These are phyloP conservation scores for Sturmia bella DNA, from an alignment of 2,888 invertebrate genomes.

Conservation along the genomic window DNA sequence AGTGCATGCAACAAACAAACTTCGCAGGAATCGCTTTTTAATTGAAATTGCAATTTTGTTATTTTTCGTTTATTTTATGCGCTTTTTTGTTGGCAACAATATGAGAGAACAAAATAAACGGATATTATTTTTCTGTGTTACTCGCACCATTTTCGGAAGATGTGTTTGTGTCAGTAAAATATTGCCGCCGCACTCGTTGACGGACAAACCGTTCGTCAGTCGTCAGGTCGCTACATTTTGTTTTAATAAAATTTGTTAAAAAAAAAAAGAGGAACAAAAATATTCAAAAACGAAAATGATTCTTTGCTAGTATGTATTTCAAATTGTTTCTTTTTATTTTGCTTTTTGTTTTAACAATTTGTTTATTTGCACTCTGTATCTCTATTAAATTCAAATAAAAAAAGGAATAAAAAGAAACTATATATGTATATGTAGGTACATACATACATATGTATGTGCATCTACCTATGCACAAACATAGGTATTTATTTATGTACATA, in stretches of 20 bases:
- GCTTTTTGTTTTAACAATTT: slow-evolving; percentile 57
- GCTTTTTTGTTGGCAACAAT: slow-evolving; percentile 21
- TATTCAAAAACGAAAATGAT: background rate
- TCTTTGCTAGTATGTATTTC: slow-evolving; percentile 36
- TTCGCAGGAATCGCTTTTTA: slow-evolving; percentile 65
- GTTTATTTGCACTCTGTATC: slow-evolving; percentile 52
- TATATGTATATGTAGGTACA: too few relatives aligned
- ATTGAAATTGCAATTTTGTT: slow-evolving; percentile 71
- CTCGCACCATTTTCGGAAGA: slow-evolving; percentile 2
- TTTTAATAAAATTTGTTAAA: slow-evolving; percentile 43
- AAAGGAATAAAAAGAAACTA: background rate
- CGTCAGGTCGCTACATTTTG: slow-evolving; percentile 29
- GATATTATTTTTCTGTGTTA: slow-evolving; percentile 35
- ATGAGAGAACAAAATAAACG: slow-evolving; percentile 12
- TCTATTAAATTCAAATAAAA: slow-evolving; percentile 44
- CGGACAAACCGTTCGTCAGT: background rate
- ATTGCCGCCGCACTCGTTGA: slow-evolving; percentile 10
- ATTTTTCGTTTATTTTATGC: slow-evolving; percentile 38
- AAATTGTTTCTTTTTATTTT: slow-evolving; percentile 25
- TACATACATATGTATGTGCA: too few relatives aligned
- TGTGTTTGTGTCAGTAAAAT: slow-evolving; percentile 18
- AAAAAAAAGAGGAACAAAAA: background rate
- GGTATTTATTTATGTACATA: too few relatives aligned
- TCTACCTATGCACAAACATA: too few relatives aligned
- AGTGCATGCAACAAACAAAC: slow-evolving; percentile 27